A percentile compares a stretch with the other conserved stretches of the same genome.
Evolutionary conservation across 2,113 vertebrate species (phyloP).

Genomic region (Nansenia antarctica): DNA sequence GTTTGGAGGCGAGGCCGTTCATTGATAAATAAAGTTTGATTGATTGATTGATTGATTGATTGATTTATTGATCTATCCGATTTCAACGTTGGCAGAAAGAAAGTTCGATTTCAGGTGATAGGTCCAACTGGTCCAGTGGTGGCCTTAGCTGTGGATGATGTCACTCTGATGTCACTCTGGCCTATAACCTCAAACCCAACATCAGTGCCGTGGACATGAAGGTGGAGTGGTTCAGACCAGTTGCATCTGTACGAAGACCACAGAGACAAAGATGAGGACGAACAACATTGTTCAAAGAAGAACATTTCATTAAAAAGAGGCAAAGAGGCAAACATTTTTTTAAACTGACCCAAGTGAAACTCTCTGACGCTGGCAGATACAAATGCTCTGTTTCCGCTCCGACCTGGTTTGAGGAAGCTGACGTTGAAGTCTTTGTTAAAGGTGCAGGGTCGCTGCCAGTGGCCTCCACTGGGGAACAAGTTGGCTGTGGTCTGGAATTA

Average conservation of each 20-base stretch:
- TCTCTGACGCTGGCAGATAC: neutral
- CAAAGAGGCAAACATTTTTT: neutral
- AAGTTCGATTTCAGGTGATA: neutral
- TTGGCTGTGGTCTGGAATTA: too few relatives aligned
- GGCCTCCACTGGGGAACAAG: too few relatives aligned
- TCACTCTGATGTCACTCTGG: constrained; percentile 6
- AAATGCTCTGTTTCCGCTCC: neutral
- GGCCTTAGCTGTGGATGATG: neutral
- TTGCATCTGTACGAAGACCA: neutral
- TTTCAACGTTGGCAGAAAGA: too few relatives aligned
- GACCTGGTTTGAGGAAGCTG: neutral
- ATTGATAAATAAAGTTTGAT: too few relatives aligned
- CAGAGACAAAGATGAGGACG: neutral
- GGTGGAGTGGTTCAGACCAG: neutral
- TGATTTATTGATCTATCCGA: too few relatives aligned
- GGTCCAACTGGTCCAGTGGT: neutral
- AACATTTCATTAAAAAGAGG: too few relatives aligned
- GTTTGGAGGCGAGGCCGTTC: too few relatives aligned
- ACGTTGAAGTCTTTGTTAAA: too few relatives aligned
- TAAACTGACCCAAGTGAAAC: neutral
- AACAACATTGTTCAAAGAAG: neutral
- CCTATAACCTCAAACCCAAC: constrained; percentile 9
- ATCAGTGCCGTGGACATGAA: constrained; percentile 2
- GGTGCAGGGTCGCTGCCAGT: too few relatives aligned
- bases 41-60: too few relatives aligned